A percentile compares a stretch with the other conserved stretches of the same genome.
These are phyloP conservation scores for Drosophila histrio DNA, from an alignment of 2,888 invertebrate genomes.

Conservation along the genomic window DNA sequence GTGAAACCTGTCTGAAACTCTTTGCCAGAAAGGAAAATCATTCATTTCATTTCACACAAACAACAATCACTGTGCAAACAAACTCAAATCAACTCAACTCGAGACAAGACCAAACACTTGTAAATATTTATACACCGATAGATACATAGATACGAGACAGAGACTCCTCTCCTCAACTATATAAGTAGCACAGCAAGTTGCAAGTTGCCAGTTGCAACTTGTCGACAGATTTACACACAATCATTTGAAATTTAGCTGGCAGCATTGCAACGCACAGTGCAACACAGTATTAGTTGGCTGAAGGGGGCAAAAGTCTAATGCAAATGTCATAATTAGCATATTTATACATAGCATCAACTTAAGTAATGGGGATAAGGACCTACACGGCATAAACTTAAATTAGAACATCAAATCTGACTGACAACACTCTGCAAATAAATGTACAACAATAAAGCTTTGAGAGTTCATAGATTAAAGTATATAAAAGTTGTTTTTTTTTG, in stretches of 20 bases:
- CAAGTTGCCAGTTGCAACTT: slow-evolving; percentile 38
- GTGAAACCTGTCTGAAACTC: slow-evolving; percentile 69
- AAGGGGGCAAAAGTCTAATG: background rate
- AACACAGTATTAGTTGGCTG: background rate
- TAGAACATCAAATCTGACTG: background rate
- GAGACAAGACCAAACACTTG: slow-evolving; percentile 55
- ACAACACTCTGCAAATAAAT: background rate
- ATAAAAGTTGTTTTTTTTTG: background rate
- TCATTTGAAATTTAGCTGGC: slow-evolving; percentile 54
- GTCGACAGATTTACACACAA: slow-evolving; percentile 71
- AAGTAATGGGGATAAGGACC: background rate
- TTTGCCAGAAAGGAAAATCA: slow-evolving; percentile 71
- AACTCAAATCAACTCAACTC: slow-evolving; percentile 31
- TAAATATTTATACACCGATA: slow-evolving; percentile 38
- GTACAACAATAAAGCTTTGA: background rate
- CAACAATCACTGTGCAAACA: slow-evolving; percentile 73
- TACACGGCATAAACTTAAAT: background rate
- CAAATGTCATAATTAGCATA: slow-evolving; percentile 12
- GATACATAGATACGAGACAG: slow-evolving; percentile 13
- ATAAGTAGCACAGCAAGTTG: slow-evolving; percentile 46
- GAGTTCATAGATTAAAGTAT: background rate
- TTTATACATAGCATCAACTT: background rate
- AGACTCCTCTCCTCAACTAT: slow-evolving; percentile 11
- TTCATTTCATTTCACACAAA: slow-evolving; percentile 70
- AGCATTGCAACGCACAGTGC: slow-evolving; percentile 39